Percentiles rank a stretch among this genome's conserved stretches.
phyloP scores from a whole-genome alignment of 1,140 invertebrate species.

The Mya arenaria region DNA sequence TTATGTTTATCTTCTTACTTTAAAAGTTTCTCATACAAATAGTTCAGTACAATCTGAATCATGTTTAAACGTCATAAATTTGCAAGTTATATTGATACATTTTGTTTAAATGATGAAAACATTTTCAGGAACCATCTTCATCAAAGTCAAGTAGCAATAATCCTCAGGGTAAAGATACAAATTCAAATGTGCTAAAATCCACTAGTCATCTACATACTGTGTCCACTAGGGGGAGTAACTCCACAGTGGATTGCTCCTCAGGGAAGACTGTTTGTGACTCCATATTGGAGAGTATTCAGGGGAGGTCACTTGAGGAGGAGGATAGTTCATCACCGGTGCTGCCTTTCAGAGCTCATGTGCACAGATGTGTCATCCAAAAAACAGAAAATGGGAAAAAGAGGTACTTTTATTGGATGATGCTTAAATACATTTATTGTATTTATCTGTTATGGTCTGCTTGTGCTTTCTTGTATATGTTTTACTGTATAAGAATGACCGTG shows the following conservation, averaged over 20 bases:
- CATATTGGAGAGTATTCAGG: constrained; percentile 46
- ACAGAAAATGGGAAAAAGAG: background rate
- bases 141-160: background rate
- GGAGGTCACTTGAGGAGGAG: constrained; percentile 4
- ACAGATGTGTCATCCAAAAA: constrained; percentile 6
- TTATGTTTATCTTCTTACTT: background rate
- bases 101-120: background rate
- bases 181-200: background rate
- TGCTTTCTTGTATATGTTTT: background rate
- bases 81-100: too few relatives aligned
- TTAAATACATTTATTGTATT: background rate
- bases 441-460: background rate
- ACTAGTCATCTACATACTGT: constrained; percentile 30
- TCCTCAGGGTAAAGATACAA: constrained; percentile 17
- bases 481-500: background rate
- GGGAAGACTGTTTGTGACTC: constrained; percentile 30
- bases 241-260: background rate
- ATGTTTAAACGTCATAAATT: too few relatives aligned
- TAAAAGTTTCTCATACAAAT: background rate
- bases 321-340: background rate
- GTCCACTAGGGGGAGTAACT: constrained; percentile 3
- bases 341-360: constrained; percentile 19
- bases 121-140: background rate
- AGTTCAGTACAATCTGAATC: background rate
- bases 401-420: background rate